Evolutionary conservation across 2,888 invertebrate species (phyloP).

Genomic region (Torymus texanus): DNA sequence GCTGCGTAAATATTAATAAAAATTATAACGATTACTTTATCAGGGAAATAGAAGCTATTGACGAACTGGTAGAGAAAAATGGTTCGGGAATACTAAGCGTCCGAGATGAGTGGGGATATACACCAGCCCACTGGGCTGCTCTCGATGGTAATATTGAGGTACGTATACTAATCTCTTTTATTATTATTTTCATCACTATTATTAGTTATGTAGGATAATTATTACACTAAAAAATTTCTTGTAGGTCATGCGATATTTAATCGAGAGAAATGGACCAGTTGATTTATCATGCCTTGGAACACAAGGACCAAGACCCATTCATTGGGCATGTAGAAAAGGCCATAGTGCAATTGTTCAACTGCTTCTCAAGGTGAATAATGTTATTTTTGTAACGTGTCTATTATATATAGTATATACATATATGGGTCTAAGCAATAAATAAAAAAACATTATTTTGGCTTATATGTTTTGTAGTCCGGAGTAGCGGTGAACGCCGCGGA

Average conservation of each 20-base stretch:
- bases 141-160: conserved; percentile 91
- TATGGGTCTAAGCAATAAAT: too few relatives aligned
- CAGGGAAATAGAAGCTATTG: conserved; percentile 89
- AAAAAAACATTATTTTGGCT: too few relatives aligned
- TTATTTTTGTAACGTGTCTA: background rate
- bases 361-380: conserved; percentile 75
- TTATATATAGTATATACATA: too few relatives aligned
- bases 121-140: conserved; percentile 94
- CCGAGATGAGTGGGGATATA: conserved; percentile 94
- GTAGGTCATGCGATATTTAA: conserved; percentile 86
- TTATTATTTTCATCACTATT: too few relatives aligned
- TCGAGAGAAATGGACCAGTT: conserved; percentile 88
- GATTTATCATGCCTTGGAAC: conserved; percentile 92
- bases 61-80: conserved; percentile 87
- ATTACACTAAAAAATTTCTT: conserved; percentile 1
- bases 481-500: conserved; percentile 93
- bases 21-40: conserved; percentile 58
- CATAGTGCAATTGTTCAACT: conserved; percentile 92
- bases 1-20: too few relatives aligned
- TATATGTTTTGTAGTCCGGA: conserved; percentile 80
- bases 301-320: conserved; percentile 92
- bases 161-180: background rate
- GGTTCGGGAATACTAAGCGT: conserved; percentile 84
- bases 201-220: too few relatives aligned
- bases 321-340: conserved; percentile 96